Evolutionary conservation across 2,797 vertebrate species (phyloP).

Genomic region (Fringilla coelebs): DNA sequence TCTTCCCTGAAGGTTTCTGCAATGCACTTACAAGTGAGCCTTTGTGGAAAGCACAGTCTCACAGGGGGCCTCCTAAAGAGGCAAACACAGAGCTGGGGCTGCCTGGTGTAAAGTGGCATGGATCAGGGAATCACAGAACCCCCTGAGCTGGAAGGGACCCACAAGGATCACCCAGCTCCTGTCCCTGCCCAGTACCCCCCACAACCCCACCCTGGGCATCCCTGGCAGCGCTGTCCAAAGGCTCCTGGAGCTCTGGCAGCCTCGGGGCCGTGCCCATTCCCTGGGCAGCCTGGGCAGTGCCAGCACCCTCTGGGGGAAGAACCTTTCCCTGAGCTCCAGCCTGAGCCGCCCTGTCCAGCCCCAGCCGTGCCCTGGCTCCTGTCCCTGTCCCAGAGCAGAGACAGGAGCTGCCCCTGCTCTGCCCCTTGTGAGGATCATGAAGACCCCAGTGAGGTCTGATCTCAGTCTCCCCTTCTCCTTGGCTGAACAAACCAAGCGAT

Average conservation of each 20-base stretch:
- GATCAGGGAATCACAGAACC: neutral
- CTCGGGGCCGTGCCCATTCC: neutral
- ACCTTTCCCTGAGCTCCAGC: neutral
- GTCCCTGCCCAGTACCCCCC: neutral
- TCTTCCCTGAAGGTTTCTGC: neutral
- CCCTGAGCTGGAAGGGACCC: neutral
- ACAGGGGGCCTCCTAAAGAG: neutral
- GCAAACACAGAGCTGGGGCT: neutral
- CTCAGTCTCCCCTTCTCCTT: neutral
- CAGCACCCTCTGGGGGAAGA: neutral
- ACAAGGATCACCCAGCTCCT: neutral
- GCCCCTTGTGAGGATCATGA: neutral
- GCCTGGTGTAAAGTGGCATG: neutral
- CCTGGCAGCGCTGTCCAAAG: neutral
- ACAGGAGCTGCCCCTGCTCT: fast-evolving
- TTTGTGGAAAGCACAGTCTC: neutral
- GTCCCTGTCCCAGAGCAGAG: neutral
- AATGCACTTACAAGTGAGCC: neutral
- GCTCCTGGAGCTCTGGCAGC: neutral
- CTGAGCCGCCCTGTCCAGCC: neutral
- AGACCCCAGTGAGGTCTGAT: neutral
- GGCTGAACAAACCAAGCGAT: neutral
- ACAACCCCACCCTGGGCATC: neutral
- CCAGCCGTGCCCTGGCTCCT: neutral
- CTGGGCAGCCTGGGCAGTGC: neutral